A percentile compares a stretch with the other conserved stretches of the same genome.
Conservation (phyloP, 2,888 invertebrate genomes). For the Ormia ochracea region DNA sequence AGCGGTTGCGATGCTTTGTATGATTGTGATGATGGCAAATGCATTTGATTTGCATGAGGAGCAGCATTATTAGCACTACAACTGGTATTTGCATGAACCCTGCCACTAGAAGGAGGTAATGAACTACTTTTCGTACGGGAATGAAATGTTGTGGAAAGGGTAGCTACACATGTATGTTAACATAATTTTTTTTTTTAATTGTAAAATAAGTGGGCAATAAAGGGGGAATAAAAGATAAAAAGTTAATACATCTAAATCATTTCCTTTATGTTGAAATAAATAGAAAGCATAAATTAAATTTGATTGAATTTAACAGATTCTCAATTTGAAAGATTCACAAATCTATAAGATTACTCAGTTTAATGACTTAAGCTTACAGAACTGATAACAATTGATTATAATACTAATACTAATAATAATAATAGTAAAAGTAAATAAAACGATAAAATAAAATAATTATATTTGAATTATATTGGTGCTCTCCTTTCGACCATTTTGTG, state of each 20-base stretch:
- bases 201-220: slow-evolving; percentile 52
- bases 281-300: too few relatives aligned
- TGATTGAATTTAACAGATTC: too few relatives aligned
- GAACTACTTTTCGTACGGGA: slow-evolving; percentile 83
- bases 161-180: slow-evolving; percentile 80
- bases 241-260: slow-evolving; percentile 49
- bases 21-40: slow-evolving; percentile 67
- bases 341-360: too few relatives aligned
- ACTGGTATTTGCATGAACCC: slow-evolving; percentile 69
- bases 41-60: slow-evolving; percentile 70
- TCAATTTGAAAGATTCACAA: too few relatives aligned
- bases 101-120: slow-evolving; percentile 78
- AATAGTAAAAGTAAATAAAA: too few relatives aligned
- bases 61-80: slow-evolving; percentile 64
- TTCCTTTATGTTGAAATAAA: slow-evolving; percentile 2
- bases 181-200: slow-evolving; percentile 32
- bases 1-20: slow-evolving; percentile 70
- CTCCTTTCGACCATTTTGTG: too few relatives aligned
- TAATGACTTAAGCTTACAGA: too few relatives aligned
- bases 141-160: slow-evolving; percentile 85
- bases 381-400: too few relatives aligned
- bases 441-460: too few relatives aligned
- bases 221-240: slow-evolving; percentile 51
- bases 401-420: too few relatives aligned
- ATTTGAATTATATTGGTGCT: too few relatives aligned